Evolutionary conservation across 2,797 vertebrate species (phyloP), one percentile per base, ranked within the genome.

Genomic region (Epinephelus awoara): DNA sequence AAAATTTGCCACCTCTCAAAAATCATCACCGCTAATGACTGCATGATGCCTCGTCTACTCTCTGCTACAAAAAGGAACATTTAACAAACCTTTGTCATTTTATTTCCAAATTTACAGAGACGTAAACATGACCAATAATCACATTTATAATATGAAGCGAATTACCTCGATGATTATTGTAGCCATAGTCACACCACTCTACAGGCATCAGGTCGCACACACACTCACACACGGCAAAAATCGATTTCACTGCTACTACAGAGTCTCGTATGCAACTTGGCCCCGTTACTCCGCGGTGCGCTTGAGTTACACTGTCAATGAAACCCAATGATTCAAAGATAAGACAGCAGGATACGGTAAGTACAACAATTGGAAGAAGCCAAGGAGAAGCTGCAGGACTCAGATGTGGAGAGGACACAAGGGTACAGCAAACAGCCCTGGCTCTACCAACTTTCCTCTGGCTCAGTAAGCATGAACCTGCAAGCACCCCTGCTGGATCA

Each of bases 221-320:
- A 51, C 18, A 63, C 38, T 67, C 23, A 38, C 15, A 21, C 11
- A 49, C 1, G 12, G 40, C 74, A 83, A 77, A 90, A 87, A 91
- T 91, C 40, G 1, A 93, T 91, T 73, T 70, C 51, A 42, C 50
- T 75, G 77, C 80, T 88, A 86, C 88, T 86, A 88, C 84, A 62
- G 21, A n/a, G 51, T 69, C 75, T 87, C 21, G 13, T 64, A 23
- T 77, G 57, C 59, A 76, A 47, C 79, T 75, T 38, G 68, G 83
- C 73, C 23, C n/a, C 1, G 13, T 54, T 78, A 66, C 79, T 50
- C 27, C 8, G 72, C 61, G 72, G 51, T 17, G 72, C 0, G 50
- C 79, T 91, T 15, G 62, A 80, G 77, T 91, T 90, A 87, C 85
- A 15, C 62, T 10, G 63, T 49, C 56, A 55, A 54, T 83, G 91